Base-by-base conservation (phyloP, 1,140 invertebrate genomes). In the Anastrepha obliqua region DNA sequence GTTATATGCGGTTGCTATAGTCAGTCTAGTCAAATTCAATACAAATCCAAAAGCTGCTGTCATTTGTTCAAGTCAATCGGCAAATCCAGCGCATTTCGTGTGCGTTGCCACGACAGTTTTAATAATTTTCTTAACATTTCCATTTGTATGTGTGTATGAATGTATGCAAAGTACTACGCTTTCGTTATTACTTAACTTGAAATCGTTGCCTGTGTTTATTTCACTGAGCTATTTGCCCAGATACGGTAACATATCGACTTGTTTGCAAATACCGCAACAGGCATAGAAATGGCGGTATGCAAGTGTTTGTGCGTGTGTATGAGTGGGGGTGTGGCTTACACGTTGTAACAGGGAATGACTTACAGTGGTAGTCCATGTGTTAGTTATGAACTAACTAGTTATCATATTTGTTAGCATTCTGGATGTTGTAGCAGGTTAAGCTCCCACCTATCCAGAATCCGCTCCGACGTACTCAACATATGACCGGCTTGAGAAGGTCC, bases 1-100 rank as follows among this genome's bases (percentile, higher is more conserved):
- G 92, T 93, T 93, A 93, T 88, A 89, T 88, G 89, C 89, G 89
- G 92, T 93, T 91, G 92, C 92, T 86, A 86, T 86, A 86, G 85
- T 29, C 85, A 13, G 59, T 81, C 47, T 81, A 29, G 55, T 47
- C 74, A 55, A 81, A 81, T 81, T 81, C 47, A n/a, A 81, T 81
- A 81, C 47, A 47, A 17, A 11, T 17, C 47, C 47, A 55, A 55
- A 81, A 81, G 20, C 17, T 29, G n/a, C 64, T 20, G 6, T 2
- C 47, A 74, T 11, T 55, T n/a, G 47, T 11, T 15, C 60, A 62
- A 81, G 74, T 51, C 47, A 81, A 81, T 17, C 55, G 47, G 4
- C 47, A 51, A 81, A 81, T 81, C 74, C 74, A 42, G 3, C 7
- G 13, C 42, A 81, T 81, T 81, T 20, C 74, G 47, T 81, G 9